A percentile compares a stretch with the other conserved stretches of the same genome.
phyloP scores from a whole-genome alignment of 2,113 vertebrate species.

The Indri indri region DNA sequence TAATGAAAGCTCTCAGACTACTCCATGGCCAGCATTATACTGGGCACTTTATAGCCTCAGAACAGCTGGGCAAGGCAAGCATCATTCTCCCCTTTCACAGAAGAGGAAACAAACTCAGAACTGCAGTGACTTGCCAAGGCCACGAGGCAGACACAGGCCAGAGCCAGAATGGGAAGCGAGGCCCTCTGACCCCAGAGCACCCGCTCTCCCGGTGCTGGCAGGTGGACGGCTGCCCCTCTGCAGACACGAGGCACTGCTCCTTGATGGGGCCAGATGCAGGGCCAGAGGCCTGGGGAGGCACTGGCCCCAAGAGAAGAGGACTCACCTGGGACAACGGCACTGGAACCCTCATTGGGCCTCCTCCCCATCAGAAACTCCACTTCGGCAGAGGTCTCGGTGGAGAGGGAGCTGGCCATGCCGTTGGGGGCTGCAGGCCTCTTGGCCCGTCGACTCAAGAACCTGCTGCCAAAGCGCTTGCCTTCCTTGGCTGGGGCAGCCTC shows the following conservation, averaged over 20 bases:
- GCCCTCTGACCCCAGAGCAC: neutral
- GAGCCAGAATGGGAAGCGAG: accelerated
- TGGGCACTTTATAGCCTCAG: neutral
- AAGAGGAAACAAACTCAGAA: neutral
- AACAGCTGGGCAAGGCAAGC: neutral
- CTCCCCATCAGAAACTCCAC: constrained; percentile 75
- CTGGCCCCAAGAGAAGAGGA: neutral
- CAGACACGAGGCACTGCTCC: accelerated
- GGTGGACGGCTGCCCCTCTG: neutral
- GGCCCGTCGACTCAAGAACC: constrained; percentile 75
- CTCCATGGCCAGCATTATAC: neutral
- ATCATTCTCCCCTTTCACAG: neutral
- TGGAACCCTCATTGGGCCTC: constrained; percentile 71
- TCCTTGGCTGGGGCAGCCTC: constrained; percentile 69
- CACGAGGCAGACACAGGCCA: neutral
- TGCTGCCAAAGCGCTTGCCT: constrained; percentile 68
- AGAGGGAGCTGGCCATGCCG: constrained; percentile 68
- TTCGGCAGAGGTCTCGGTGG: constrained; percentile 79
- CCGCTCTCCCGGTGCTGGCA: neutral
- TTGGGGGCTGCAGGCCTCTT: constrained; percentile 70
- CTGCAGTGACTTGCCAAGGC: neutral
- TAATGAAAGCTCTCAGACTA: accelerated
- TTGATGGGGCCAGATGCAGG: accelerated
- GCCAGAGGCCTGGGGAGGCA: neutral
- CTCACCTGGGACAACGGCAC: constrained; percentile 82